Conservation (phyloP, 1,140 invertebrate genomes). For the Lutraria rhynchaena region DNA sequence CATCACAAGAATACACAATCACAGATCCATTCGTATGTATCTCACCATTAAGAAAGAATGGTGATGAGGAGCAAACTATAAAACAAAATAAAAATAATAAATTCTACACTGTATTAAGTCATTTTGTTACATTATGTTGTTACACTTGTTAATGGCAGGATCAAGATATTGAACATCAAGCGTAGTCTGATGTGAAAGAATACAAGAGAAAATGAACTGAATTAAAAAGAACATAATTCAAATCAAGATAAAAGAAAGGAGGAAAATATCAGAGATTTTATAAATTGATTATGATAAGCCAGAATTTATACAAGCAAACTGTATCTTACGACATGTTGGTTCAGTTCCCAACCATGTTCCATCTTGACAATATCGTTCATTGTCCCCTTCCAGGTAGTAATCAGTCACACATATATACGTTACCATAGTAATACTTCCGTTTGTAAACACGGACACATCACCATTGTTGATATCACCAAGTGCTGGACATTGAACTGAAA, state of each 20-base stretch:
- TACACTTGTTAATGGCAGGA: too few species aligned
- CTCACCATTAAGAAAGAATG: slow-evolving; percentile 35
- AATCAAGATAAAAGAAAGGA: too few species aligned
- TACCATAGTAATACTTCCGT: slow-evolving; percentile 22
- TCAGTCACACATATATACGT: slow-evolving; percentile 27
- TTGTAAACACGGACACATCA: not conserved
- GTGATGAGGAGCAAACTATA: slow-evolving; percentile 27
- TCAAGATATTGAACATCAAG: too few species aligned
- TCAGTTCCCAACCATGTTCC: not conserved
- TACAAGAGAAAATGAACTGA: too few species aligned
- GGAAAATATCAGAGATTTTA: too few species aligned
- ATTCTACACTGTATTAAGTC: too few species aligned
- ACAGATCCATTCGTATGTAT: slow-evolving; percentile 16
- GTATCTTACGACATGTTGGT: slow-evolving; percentile 35
- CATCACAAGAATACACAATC: slow-evolving; percentile 20
- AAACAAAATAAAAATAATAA: slow-evolving; percentile 1
- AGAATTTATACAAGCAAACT: not conserved
- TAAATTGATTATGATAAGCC: too few species aligned
- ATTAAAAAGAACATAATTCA: too few species aligned
- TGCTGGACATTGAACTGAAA: slow-evolving; percentile 25
- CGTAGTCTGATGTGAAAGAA: too few species aligned
- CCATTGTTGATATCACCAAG: slow-evolving; percentile 27
- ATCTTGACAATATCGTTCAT: not conserved
- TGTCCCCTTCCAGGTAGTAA: slow-evolving; percentile 27
- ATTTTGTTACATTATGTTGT: too few species aligned